Conservation (phyloP, 2,797 vertebrate genomes). For the Tragelaphus oryx region DNA sequence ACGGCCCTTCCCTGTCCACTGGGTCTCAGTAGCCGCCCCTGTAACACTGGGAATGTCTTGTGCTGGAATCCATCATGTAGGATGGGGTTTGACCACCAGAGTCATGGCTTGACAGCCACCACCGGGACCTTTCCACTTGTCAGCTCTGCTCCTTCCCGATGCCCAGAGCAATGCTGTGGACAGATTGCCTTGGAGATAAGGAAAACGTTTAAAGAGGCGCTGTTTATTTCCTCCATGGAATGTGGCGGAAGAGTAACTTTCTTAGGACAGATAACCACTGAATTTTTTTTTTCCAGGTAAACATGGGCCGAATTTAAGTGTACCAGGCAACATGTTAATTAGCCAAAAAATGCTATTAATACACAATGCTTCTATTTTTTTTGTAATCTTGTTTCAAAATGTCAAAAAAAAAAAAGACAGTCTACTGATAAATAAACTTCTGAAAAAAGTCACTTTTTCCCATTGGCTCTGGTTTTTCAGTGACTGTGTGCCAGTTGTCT, state of each 20-base stretch:
- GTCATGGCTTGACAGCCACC: background rate
- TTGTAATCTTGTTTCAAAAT: constrained; percentile 73
- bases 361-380: constrained; percentile 70
- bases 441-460: background rate
- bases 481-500: background rate
- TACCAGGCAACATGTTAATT: constrained; percentile 60
- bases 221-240: background rate
- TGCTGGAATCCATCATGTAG: background rate
- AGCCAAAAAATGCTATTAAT: constrained; percentile 68
- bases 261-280: constrained; percentile 5
- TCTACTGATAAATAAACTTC: constrained; percentile 74
- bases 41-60: background rate
- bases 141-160: background rate
- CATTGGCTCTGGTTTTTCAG: background rate
- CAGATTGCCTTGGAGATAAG: background rate
- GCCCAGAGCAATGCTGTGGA: background rate
- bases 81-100: background rate
- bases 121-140: background rate
- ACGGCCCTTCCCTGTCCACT: background rate
- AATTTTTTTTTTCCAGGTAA: constrained; percentile 48
- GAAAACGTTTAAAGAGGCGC: background rate
- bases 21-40: background rate
- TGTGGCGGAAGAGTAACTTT: background rate
- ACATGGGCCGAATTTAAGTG: constrained; percentile 45
- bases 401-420: constrained; percentile 25